Percentiles rank a stretch among this genome's conserved stretches.
phyloP scores from a whole-genome alignment of 2,113 vertebrate genomes.

The Nothobranchius furzeri region DNA sequence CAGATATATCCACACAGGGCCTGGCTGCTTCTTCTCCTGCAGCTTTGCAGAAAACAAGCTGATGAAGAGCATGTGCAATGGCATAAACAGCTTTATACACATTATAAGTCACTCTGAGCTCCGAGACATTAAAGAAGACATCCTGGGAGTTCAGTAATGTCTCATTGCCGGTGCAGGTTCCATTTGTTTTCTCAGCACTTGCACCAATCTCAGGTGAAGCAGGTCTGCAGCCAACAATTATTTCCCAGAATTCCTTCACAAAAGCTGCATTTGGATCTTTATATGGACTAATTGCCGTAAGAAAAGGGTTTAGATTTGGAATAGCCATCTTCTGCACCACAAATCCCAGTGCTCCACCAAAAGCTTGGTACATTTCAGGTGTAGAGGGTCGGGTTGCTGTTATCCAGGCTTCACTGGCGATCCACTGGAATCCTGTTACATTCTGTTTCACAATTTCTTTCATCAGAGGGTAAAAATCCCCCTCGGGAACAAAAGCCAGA shows the following conservation, averaged over 20 bases:
- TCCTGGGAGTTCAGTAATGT: constrained; percentile 60
- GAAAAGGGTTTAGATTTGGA: constrained; percentile 66
- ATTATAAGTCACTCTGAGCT: constrained; percentile 78
- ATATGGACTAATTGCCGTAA: constrained; percentile 66
- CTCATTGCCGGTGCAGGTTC: constrained; percentile 70
- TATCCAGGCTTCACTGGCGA: constrained; percentile 81
- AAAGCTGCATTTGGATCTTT: constrained; percentile 51
- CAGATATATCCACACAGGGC: constrained; percentile 66
- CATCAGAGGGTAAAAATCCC: constrained; percentile 79
- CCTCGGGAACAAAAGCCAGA: constrained; percentile 76
- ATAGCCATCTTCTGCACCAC: constrained; percentile 76
- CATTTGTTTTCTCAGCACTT: background rate
- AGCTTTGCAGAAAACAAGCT: constrained; percentile 70
- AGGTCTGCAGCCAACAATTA: constrained; percentile 65
- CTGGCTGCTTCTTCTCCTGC: constrained; percentile 7
- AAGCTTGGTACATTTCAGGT: constrained; percentile 67
- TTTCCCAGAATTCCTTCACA: constrained; percentile 74
- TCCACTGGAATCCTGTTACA: constrained; percentile 82
- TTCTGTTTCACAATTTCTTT: constrained; percentile 76
- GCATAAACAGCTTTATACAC: constrained; percentile 81
- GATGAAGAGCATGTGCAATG: constrained; percentile 76
- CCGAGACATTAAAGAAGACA: constrained; percentile 75
- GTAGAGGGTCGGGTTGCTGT: constrained; percentile 70
- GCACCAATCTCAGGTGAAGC: background rate
- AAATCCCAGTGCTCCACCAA: constrained; percentile 77